Evolutionary conservation across 2,797 vertebrate species (phyloP).

Genomic region (Hemibagrus guttatus): DNA sequence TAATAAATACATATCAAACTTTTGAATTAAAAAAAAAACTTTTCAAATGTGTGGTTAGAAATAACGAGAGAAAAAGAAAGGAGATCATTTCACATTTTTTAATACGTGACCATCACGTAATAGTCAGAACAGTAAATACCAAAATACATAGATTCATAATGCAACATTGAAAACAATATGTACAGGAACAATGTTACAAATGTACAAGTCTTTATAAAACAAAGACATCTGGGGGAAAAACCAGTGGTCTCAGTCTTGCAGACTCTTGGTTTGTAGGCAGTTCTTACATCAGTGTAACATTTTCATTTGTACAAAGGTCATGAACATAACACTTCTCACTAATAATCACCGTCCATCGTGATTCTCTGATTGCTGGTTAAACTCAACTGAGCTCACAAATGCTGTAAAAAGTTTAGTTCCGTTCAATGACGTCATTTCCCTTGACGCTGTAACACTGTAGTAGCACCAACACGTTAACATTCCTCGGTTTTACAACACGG

Average conservation of each 20-base stretch:
- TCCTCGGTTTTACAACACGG: conserved; percentile 32
- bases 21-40: too few relatives aligned
- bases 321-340: conserved; percentile 40
- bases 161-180: conserved; percentile 70
- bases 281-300: conserved; percentile 41
- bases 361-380: conserved; percentile 20
- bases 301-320: conserved; percentile 35
- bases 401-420: conserved; percentile 11
- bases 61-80: conserved; percentile 34
- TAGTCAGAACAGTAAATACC: conserved; percentile 80
- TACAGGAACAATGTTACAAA: conserved; percentile 74
- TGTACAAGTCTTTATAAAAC: conserved; percentile 86
- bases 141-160: conserved; percentile 75
- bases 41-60: not conserved
- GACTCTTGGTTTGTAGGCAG: conserved; percentile 34
- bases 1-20: not conserved
- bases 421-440: conserved; percentile 19
- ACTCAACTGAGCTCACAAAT: not conserved
- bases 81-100: conserved; percentile 74
- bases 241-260: conserved; percentile 40
- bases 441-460: conserved; percentile 23
- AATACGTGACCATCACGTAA: conserved; percentile 84
- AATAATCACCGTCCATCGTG: not conserved
- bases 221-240: conserved; percentile 70
- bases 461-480: conserved; percentile 52